Evolutionary conservation across 2,113 vertebrate species (phyloP).

Genomic region (Elanoides forficatus): DNA sequence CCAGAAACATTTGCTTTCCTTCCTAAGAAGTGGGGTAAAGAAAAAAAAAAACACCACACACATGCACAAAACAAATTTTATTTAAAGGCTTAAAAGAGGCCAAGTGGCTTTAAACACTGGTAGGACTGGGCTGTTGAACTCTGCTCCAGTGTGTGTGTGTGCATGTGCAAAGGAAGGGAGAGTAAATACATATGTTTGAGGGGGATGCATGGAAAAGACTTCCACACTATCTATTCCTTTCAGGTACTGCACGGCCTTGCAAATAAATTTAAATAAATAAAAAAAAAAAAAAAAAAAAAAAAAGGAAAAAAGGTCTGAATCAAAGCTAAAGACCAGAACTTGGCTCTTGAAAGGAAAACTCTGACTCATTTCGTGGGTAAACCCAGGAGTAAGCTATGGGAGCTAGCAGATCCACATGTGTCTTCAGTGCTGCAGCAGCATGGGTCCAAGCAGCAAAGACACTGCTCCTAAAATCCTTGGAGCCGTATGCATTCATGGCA

Average conservation of each 20-base stretch:
- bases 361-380: background rate
- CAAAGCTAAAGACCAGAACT: background rate
- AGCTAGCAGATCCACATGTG: background rate
- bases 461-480: background rate
- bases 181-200: background rate
- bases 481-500: background rate
- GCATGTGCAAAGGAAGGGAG: background rate
- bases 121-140: background rate
- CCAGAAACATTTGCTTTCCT: constrained; percentile 53
- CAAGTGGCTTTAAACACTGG: background rate
- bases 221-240: background rate
- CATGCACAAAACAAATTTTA: background rate
- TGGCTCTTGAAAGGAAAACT: background rate
- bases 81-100: background rate
- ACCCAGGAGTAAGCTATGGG: background rate
- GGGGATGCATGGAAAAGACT: background rate
- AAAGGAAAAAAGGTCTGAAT: background rate
- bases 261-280: background rate
- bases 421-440: background rate
- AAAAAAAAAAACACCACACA: background rate
- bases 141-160: background rate
- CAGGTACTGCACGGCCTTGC: background rate
- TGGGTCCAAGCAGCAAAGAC: background rate
- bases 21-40: constrained; percentile 16
- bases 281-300: too few species aligned